phyloP scores from a whole-genome alignment of 2,797 vertebrate species.

The Muscicapa comitata region DNA sequence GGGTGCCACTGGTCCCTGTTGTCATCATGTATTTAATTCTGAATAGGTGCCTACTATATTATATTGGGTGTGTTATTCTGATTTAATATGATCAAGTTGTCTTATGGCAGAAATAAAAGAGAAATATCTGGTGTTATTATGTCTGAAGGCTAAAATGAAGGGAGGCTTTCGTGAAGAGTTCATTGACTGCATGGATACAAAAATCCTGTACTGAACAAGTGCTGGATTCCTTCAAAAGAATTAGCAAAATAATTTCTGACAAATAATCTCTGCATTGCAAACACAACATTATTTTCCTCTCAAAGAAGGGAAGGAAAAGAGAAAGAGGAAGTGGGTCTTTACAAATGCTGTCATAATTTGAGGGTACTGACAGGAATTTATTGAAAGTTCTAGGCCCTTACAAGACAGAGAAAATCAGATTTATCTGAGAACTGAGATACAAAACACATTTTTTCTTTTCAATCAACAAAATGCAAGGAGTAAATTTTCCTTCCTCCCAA shows the following conservation, averaged over 20 bases:
- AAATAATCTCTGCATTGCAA: not conserved
- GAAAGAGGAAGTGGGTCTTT: not conserved
- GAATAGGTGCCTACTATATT: not conserved
- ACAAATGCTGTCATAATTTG: not conserved
- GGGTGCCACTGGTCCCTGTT: not conserved
- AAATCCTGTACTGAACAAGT: not conserved
- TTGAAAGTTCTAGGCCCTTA: not conserved
- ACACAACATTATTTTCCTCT: not conserved
- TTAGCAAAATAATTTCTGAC: not conserved
- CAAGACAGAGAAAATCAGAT: not conserved
- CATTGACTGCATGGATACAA: not conserved
- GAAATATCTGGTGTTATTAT: not conserved
- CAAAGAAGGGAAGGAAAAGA: not conserved
- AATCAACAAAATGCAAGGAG: not conserved
- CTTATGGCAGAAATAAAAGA: not conserved
- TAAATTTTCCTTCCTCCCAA: not conserved
- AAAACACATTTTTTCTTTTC: not conserved
- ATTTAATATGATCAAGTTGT: not conserved
- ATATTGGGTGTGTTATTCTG: not conserved
- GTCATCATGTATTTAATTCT: not conserved
- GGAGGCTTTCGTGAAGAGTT: not conserved
- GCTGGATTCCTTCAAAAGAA: not conserved
- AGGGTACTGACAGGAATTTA: not conserved
- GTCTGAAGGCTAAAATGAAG: not conserved
- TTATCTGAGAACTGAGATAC: not conserved